Evolutionary conservation across 2,797 vertebrate genomes (phyloP).

Genomic region (Rhinoraja longicauda): DNA sequence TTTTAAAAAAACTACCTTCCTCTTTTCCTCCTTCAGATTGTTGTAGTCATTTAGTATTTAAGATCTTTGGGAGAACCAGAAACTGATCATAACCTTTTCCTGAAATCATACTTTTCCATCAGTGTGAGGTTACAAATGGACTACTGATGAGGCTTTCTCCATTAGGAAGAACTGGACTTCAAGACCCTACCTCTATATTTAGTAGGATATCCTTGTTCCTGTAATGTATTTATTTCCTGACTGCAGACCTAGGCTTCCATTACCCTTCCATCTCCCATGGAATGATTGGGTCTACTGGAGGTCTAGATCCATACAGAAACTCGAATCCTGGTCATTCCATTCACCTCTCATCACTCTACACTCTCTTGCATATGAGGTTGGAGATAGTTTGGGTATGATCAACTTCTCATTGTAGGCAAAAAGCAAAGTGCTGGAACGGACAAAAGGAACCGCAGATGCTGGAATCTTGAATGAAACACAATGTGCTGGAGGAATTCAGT

Average conservation of each 20-base stretch:
- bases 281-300: not conserved
- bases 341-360: not conserved
- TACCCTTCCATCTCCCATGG: not conserved
- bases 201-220: not conserved
- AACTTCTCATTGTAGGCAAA: too few relatives aligned
- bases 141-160: not conserved
- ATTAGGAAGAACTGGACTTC: not conserved
- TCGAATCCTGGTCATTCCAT: not conserved
- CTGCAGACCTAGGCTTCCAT: not conserved
- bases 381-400: too few relatives aligned
- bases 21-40: not conserved
- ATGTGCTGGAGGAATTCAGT: too few relatives aligned
- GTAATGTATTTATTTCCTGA: not conserved
- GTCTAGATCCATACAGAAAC: not conserved
- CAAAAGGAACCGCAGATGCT: too few relatives aligned
- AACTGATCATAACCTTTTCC: not conserved
- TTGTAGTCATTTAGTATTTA: not conserved
- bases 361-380: not conserved
- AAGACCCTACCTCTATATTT: not conserved
- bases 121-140: not conserved
- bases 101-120: not conserved
- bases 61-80: not conserved
- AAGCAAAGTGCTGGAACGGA: too few relatives aligned
- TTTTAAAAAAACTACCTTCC: too few relatives aligned
- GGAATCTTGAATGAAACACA: too few relatives aligned